Conservation (phyloP, 2,888 invertebrate species). For the Andricus quercusramuli region DNA sequence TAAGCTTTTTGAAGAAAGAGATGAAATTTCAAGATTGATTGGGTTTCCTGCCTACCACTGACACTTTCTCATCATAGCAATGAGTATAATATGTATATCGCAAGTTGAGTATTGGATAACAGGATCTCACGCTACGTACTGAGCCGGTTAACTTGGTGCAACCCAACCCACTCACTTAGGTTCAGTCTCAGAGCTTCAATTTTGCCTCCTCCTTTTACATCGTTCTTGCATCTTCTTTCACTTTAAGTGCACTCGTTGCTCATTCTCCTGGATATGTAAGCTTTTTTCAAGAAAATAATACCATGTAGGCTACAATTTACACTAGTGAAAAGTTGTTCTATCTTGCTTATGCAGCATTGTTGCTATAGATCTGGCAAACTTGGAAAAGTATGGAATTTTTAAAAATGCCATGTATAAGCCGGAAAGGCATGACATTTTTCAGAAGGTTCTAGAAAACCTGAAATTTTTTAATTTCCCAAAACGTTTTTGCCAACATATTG, state of each 20-base stretch:
- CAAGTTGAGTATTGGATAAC: constrained; percentile 52
- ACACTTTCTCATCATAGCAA: constrained; percentile 25
- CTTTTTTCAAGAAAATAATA: not conserved
- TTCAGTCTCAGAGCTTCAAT: constrained; percentile 50
- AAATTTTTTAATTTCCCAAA: no score
- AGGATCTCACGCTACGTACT: constrained; percentile 65
- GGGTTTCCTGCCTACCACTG: constrained; percentile 3
- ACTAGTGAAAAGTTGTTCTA: not conserved
- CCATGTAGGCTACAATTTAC: not conserved
- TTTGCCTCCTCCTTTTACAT: not conserved
- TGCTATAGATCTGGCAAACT: no score
- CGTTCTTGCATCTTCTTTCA: constrained; percentile 47
- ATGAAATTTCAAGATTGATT: constrained; percentile 10
- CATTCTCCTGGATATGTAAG: not conserved
- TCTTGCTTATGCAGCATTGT: no score
- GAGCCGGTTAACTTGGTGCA: constrained; percentile 76
- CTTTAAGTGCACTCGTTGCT: constrained; percentile 15
- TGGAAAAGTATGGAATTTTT: no score
- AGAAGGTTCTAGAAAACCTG: no score
- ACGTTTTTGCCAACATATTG: no score
- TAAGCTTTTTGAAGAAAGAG: not conserved
- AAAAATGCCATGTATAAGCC: no score
- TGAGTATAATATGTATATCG: constrained; percentile 11
- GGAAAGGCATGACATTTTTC: no score
- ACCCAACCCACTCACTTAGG: constrained; percentile 72